phyloP scores from a whole-genome alignment of 2,113 vertebrate genomes.

The Xenus cinereus region DNA sequence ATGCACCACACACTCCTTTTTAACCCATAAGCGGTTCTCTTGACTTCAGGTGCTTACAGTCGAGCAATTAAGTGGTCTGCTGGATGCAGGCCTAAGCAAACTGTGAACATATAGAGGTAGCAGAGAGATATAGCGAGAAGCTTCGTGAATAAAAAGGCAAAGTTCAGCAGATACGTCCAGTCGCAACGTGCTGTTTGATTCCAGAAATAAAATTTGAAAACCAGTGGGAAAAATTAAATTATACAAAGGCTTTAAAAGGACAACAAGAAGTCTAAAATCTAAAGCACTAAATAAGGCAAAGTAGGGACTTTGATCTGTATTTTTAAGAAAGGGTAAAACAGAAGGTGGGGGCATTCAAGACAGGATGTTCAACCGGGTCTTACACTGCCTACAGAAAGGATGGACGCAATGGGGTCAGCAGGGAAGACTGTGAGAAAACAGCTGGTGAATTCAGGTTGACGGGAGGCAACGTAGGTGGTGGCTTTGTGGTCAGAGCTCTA shows the following conservation, averaged over 20 bases:
- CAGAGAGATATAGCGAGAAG: not conserved
- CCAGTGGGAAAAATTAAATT: not conserved
- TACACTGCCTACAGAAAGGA: not conserved
- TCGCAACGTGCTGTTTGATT: not conserved
- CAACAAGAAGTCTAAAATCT: not conserved
- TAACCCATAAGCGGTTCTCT: not conserved
- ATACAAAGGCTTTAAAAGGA: not conserved
- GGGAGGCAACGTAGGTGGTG: not conserved
- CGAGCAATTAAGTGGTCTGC: not conserved
- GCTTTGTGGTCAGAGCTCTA: not conserved
- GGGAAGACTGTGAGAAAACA: not conserved
- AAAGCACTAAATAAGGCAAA: not conserved
- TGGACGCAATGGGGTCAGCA: not conserved
- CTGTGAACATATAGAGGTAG: not conserved
- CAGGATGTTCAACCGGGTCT: not conserved
- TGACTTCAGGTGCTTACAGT: not conserved
- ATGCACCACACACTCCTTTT: not conserved
- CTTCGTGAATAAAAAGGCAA: not conserved
- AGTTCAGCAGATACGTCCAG: not conserved
- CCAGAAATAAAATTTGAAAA: not conserved
- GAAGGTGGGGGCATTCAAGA: not conserved
- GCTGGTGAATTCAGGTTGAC: not conserved
- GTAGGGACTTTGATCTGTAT: not conserved
- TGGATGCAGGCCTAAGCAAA: conserved; percentile 9
- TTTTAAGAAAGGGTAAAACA: not conserved